These are phyloP conservation scores for Labeo calbasu DNA, from an alignment of 2,797 vertebrate genomes.

Conservation along the genomic window DNA sequence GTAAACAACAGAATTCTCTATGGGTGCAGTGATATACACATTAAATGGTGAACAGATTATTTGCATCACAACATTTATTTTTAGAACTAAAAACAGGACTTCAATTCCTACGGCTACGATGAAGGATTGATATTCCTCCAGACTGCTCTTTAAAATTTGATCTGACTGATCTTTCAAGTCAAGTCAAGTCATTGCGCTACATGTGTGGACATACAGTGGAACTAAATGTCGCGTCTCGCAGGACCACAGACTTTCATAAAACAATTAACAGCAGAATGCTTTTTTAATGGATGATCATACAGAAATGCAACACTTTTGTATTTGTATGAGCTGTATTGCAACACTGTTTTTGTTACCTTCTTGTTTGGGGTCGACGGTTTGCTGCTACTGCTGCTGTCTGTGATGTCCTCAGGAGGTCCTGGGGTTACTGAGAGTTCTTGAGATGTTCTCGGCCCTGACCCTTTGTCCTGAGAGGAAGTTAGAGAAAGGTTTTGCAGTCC, in stretches of 20 bases:
- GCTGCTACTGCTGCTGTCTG: conserved; percentile 55
- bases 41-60: neutral
- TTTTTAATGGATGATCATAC: neutral
- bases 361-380: conserved; percentile 61
- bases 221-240: too few relatives aligned
- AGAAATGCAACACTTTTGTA: neutral
- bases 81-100: neutral
- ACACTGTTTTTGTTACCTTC: conserved; percentile 34
- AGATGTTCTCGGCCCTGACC: conserved; percentile 2
- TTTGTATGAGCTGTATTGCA: neutral
- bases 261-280: neutral
- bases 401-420: conserved; percentile 14
- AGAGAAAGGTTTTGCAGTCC: conserved; percentile 56
- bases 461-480: conserved; percentile 51
- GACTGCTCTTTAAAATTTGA: neutral
- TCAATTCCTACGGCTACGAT: neutral
- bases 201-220: too few relatives aligned
- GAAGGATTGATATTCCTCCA: neutral
- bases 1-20: neutral
- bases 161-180: neutral
- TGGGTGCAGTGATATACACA: neutral
- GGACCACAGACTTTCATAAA: too few relatives aligned
- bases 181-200: too few relatives aligned
- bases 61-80: neutral
- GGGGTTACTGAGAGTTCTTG: conserved; percentile 20